Evolutionary conservation across 37 sponge, comb jelly and placozoan genomes (phyloP).

Genomic region (Ianthella basta): DNA sequence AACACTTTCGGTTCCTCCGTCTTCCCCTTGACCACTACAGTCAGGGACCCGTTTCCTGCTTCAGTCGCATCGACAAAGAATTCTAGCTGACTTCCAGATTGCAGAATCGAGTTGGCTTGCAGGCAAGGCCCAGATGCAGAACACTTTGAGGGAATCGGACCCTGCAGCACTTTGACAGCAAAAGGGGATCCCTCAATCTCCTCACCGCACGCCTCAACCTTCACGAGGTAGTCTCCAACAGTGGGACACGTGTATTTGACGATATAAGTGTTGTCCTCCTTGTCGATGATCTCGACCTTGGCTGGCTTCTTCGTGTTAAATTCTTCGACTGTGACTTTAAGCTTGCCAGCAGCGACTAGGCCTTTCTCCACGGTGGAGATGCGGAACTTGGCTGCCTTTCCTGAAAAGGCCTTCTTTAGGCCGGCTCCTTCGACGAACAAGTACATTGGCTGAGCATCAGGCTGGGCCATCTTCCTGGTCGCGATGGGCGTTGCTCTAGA

Average conservation of each 20-base stretch:
- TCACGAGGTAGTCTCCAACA: slow-evolving; percentile 12
- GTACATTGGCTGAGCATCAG: no score
- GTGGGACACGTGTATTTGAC: slow-evolving; percentile 29
- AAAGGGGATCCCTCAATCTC: slow-evolving; percentile 28
- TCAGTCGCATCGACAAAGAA: slow-evolving; percentile 19
- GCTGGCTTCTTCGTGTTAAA: neutral
- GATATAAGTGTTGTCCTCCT: slow-evolving; percentile 11
- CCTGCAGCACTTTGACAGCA: slow-evolving; percentile 3
- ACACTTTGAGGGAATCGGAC: slow-evolving; percentile 29
- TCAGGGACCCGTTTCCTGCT: slow-evolving; percentile 14
- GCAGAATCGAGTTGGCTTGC: neutral
- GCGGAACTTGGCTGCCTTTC: slow-evolving; percentile 25
- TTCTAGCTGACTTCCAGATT: slow-evolving; percentile 9
- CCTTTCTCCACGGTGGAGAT: slow-evolving; percentile 26
- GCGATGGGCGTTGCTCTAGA: slow-evolving; percentile 11
- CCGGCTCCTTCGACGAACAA: slow-evolving; percentile 20
- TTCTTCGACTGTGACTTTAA: slow-evolving; percentile 14
- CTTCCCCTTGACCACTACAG: slow-evolving; percentile 24
- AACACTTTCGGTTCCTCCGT: slow-evolving; percentile 24
- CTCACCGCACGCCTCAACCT: neutral
- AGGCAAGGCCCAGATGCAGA: neutral
- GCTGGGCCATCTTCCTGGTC: slow-evolving; percentile 7
- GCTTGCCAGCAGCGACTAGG: neutral
- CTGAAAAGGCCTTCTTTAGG: slow-evolving; percentile 26
- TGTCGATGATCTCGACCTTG: slow-evolving; percentile 9